A percentile compares a stretch with the other conserved stretches of the same genome.
These are phyloP conservation scores for Crypturellus undulatus DNA, from an alignment of 2,113 vertebrate genomes.

Conservation along the genomic window DNA sequence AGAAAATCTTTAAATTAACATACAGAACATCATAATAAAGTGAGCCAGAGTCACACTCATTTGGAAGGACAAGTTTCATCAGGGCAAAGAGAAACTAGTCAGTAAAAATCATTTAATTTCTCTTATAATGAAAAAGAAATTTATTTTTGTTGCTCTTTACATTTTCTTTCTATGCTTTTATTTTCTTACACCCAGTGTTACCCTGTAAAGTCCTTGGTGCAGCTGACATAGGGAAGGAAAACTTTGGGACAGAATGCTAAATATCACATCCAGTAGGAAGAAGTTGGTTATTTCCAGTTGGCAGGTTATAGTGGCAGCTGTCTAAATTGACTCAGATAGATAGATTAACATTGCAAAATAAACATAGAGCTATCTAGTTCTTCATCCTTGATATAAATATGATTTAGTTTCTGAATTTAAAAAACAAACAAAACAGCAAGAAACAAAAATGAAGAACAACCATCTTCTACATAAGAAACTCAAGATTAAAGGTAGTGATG, in stretches of 20 bases:
- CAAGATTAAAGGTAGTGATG: not conserved
- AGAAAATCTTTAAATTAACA: not conserved
- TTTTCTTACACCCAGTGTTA: not conserved
- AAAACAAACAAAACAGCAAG: not conserved
- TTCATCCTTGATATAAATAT: not conserved
- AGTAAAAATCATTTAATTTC: not conserved
- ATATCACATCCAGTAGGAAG: not conserved
- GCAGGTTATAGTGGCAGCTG: not conserved
- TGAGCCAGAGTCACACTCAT: not conserved
- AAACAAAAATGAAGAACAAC: not conserved
- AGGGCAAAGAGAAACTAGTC: not conserved
- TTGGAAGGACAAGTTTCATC: not conserved
- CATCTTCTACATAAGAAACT: not conserved
- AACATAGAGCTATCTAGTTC: not conserved
- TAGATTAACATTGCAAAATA: not conserved
- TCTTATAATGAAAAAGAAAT: not conserved
- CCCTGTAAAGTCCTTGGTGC: not conserved
- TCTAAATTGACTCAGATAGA: not conserved
- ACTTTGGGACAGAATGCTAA: not conserved
- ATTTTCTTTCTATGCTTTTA: not conserved
- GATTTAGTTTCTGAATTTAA: not conserved
- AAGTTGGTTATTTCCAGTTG: not conserved
- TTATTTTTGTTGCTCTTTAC: not conserved
- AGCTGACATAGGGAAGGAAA: not conserved
- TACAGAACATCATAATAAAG: not conserved